A percentile compares a stretch with the other conserved stretches of the same genome.
Evolutionary conservation across 2,888 invertebrate genomes (phyloP).

Genomic region (Parnassius glacialis): DNA sequence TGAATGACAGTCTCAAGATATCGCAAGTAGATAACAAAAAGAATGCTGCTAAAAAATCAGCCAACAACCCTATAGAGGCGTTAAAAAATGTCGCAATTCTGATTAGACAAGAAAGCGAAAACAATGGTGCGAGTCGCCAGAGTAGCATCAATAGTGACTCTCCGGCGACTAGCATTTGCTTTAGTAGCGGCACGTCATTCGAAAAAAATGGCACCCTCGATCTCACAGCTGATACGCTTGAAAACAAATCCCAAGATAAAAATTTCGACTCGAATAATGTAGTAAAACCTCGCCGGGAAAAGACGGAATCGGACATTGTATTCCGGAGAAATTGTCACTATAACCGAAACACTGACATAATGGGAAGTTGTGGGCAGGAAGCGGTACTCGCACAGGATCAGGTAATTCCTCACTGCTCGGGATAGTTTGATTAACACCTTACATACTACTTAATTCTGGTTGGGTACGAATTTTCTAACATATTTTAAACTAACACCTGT

Average conservation of each 20-base stretch:
- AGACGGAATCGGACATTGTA: constrained; percentile 93
- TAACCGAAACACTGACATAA: constrained; percentile 67
- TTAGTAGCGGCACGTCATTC: constrained; percentile 57
- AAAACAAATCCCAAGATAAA: constrained; percentile 46
- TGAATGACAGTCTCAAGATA: constrained; percentile 76
- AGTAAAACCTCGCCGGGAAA: constrained; percentile 89
- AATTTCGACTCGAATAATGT: constrained; percentile 61
- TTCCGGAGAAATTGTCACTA: constrained; percentile 82
- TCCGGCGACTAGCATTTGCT: constrained; percentile 68
- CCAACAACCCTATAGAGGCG: constrained; percentile 69
- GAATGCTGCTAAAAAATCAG: constrained; percentile 48
- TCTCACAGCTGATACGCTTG: constrained; percentile 59
- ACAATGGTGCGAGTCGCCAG: constrained; percentile 61
- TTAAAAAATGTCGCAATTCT: constrained; percentile 68
- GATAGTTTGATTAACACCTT: constrained; percentile 68
- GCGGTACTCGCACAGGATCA: constrained; percentile 79
- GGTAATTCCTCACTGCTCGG: constrained; percentile 75
- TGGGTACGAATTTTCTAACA: constrained; percentile 27
- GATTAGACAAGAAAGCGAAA: constrained; percentile 66
- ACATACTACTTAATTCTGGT: constrained; percentile 30
- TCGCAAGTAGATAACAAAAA: constrained; percentile 63
- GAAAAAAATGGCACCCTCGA: constrained; percentile 65
- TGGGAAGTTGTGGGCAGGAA: constrained; percentile 74
- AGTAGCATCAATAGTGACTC: constrained; percentile 69
- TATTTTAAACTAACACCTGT: constrained; percentile 58